Evolutionary conservation across 2,888 invertebrate genomes (phyloP).

Genomic region (Dolichopus griseipennis): DNA sequence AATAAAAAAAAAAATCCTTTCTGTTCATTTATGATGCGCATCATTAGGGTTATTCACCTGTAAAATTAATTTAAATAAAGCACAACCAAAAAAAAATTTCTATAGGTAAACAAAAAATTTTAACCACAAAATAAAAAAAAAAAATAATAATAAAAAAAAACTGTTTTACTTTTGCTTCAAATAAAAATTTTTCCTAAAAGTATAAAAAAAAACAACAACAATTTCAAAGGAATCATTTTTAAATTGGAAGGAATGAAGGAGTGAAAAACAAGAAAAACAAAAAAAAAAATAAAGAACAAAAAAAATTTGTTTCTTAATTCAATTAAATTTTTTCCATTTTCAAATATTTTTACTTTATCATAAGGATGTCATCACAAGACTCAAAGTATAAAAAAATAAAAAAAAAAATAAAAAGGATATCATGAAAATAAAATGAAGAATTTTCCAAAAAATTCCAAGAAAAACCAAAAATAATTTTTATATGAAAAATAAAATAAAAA

Average conservation of each 20-base stretch:
- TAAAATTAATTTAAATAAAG: slow-evolving; percentile 1
- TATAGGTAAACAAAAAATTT: too few relatives aligned
- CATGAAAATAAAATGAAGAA: not conserved
- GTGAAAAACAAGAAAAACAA: not conserved
- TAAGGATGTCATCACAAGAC: not conserved
- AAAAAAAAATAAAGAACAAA: not conserved
- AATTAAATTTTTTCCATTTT: not conserved
- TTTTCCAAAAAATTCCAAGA: not conserved
- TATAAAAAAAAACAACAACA: too few relatives aligned
- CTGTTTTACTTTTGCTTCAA: not conserved
- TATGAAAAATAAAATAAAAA: too few relatives aligned
- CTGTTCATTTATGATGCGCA: not conserved
- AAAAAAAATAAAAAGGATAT: too few relatives aligned
- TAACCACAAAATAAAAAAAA: not conserved
- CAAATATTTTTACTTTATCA: not conserved
- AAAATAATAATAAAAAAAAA: not conserved
- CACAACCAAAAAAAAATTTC: not conserved
- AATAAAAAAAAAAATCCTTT: not conserved
- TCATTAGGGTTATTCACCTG: slow-evolving; percentile 4
- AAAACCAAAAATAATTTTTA: not conserved
- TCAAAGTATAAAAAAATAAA: too few relatives aligned
- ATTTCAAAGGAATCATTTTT: too few relatives aligned
- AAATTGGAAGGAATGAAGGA: too few relatives aligned
- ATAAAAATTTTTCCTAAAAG: not conserved
- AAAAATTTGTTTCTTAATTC: not conserved